Evolutionary conservation across 1,140 invertebrate species (phyloP), one percentile per base, ranked within the genome.

Genomic region (Melitaea cinxia): DNA sequence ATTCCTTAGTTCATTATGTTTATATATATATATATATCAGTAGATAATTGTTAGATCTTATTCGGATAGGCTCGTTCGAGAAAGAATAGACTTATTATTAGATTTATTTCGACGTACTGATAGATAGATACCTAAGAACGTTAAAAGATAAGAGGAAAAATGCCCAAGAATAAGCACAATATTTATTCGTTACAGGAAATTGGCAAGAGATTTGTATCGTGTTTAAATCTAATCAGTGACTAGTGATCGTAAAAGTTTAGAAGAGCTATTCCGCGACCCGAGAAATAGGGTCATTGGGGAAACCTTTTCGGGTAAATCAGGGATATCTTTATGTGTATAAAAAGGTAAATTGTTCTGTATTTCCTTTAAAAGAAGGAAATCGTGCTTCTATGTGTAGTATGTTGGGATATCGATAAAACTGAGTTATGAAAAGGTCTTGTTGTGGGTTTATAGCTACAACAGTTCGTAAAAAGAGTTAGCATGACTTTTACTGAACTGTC

Each of bases 131-230:
- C 12, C 3, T 6, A 33, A 33, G 12, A 33, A 33, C 12, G 12
- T 4, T 28, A 33, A 33, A 33, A 9, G 37, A 42, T 7, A 42
- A 17, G n/a, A 17, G 15, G n/a, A n/a, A 39, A 42, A 42, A 17
- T 17, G 14, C 7, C 2, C 14, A 17, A 42, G 6, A n/a, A 17
- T 15, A 14, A 42, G 15, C 14, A 15, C 12, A 42, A 17, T 12
- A 42, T n/a, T 33, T 17, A 42, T 42, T 47, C 37, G 23, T 17
- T 14, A 42, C 17, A 30, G 55, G 55, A 58, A 58, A 63, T 63
- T 47, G 50, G 17, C n/a, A 45, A 21, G 30, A 15, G 60, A 63
- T 63, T 14, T 4, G 33, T 42, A 62, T 62, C 59, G 35, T 17
- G 15, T 28, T 35, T 45, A 12, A 62, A 53, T 37, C 49, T 55